Percentiles rank a stretch among this genome's conserved stretches.
These are phyloP conservation scores for Puntigrus tetrazona DNA, from an alignment of 2,113 vertebrate genomes.

Conservation along the genomic window DNA sequence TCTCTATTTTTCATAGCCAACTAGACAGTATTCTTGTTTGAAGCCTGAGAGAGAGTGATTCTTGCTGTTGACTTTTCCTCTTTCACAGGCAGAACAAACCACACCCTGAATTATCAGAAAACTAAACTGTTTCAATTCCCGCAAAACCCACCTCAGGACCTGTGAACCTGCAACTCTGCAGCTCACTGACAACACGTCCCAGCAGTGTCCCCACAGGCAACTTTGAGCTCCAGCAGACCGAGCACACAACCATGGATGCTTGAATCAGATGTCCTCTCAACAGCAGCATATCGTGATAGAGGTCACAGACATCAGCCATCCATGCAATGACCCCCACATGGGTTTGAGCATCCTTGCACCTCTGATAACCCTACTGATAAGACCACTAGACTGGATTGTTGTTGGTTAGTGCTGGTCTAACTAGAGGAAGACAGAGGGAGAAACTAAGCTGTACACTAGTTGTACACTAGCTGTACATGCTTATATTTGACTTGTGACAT, in stretches of 20 bases:
- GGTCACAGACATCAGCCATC: slow-evolving; percentile 62
- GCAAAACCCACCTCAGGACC: slow-evolving; percentile 49
- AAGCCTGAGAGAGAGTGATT: neutral
- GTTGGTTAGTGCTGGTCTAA: neutral
- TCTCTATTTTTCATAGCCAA: neutral
- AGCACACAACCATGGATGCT: slow-evolving; percentile 49
- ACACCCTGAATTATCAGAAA: slow-evolving; percentile 36
- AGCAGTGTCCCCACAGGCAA: slow-evolving; percentile 42
- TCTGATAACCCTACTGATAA: neutral
- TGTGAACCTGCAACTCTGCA: slow-evolving; percentile 48
- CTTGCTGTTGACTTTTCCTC: neutral
- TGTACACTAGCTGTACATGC: no score
- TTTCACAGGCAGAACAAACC: slow-evolving; percentile 46
- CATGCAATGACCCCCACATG: slow-evolving; percentile 73
- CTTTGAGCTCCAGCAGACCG: slow-evolving; percentile 40
- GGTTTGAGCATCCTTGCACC: slow-evolving; percentile 58
- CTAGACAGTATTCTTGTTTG: neutral
- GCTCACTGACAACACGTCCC: slow-evolving; percentile 22
- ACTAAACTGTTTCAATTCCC: slow-evolving; percentile 6
- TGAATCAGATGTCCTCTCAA: slow-evolving; percentile 61
- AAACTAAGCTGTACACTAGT: neutral
- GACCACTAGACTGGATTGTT: neutral
- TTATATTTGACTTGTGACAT: neutral
- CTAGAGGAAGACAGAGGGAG: neutral
- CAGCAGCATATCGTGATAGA: slow-evolving; percentile 70